phyloP scores from a whole-genome alignment of 1,140 invertebrate species.

The Drosophila suzukii region DNA sequence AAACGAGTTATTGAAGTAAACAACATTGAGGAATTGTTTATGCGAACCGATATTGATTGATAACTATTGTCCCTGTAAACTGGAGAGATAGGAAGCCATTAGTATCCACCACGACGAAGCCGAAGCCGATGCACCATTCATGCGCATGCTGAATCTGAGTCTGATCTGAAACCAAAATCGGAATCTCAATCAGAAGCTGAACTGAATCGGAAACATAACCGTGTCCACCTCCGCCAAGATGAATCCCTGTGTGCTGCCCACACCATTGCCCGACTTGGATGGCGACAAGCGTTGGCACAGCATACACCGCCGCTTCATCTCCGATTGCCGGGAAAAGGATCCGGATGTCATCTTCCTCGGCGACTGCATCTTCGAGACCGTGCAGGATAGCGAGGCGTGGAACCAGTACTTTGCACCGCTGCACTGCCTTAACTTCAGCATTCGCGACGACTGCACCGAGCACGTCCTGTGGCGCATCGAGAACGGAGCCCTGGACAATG shows the following conservation, averaged over 20 bases:
- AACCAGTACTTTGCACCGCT: conserved; percentile 93
- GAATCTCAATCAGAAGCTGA: not conserved
- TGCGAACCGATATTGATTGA: not conserved
- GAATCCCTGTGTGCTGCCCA: conserved; percentile 87
- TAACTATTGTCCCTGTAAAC: not conserved
- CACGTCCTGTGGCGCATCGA: conserved; percentile 94
- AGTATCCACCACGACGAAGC: not conserved
- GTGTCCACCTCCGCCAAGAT: conserved; percentile 56
- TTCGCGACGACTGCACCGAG: conserved; percentile 94
- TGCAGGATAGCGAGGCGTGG: conserved; percentile 93
- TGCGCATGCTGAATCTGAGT: conserved; percentile 1
- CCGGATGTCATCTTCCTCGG: conserved; percentile 96
- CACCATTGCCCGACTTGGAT: conserved; percentile 86
- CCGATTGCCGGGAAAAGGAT: conserved; percentile 93
- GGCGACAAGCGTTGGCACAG: conserved; percentile 81
- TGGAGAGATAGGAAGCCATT: not conserved
- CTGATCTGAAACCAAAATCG: not conserved
- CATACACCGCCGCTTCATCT: conserved; percentile 91
- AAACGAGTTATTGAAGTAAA: conserved; percentile 1
- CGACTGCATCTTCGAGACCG: conserved; percentile 92
- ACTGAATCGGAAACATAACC: not conserved
- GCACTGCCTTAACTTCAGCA: conserved; percentile 95
- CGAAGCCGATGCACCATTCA: not conserved
- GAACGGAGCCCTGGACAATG: conserved; percentile 94
- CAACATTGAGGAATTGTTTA: not conserved